Evolutionary conservation across 2,888 invertebrate genomes (phyloP), one percentile per base, ranked within the genome.

Genomic region (Ophion ventricosus): DNA sequence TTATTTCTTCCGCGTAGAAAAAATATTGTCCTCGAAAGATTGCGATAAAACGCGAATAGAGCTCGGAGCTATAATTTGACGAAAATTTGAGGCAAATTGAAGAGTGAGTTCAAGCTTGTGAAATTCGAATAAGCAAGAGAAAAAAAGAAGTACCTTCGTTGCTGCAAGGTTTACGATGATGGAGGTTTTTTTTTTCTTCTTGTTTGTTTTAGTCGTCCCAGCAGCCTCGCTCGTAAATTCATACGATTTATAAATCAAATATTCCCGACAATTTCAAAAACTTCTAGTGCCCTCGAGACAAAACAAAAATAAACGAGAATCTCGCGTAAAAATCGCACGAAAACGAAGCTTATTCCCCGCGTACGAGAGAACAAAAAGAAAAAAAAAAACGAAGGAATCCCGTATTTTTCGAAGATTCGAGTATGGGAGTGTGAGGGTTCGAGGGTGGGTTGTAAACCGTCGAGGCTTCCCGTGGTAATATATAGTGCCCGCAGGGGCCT

Each of bases 341-440:
- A 59, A 72, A 43, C 59, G 49, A 49, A 40, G 73, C 61, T 74
- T 74, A 17, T 49, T 49, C 17, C 17, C 49, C 49, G 4, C 14
- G 49, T 17, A 49, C 14, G 49, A 14, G 17, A 49, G 17, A 49
- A 3, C 14, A 49, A 2, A 14, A 49, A 49, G 4, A 14, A 49
- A 4, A 49, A 49, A 49, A 49, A 49, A 49, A 49, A 54, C 40
- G 25, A 59, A 72, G 64, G 56, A 63, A 14, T 8, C 40, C 54
- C 64, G 72, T 79, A 56, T 67, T 80, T 72, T 35, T 54, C 26
- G 54, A 57, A 59, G 49, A 74, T 67, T 67, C 80, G 59, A 61
- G 66, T 35, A 35, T 35, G 35, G 35, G 5, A 35, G 35, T 35
- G 35, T 59, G 23, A 64, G 63, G 66, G 64, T 23, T 23, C 14